Evolutionary conservation across 2,888 invertebrate genomes (phyloP).

Genomic region (Mesorhabditis spiculigera): DNA sequence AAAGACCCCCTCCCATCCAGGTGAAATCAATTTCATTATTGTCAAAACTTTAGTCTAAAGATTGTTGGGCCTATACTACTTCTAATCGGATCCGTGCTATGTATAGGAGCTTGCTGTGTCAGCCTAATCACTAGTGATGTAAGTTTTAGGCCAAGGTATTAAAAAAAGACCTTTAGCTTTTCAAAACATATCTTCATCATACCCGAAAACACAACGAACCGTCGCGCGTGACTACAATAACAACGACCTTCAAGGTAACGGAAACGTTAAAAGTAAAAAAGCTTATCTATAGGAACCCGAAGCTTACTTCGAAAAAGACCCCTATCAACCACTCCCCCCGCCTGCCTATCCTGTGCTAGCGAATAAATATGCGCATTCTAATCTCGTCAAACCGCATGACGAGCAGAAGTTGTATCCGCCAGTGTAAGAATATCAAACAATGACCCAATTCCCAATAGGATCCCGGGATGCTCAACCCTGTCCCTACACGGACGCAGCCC

Average conservation of each 20-base stretch:
- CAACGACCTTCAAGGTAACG: conserved; percentile 48
- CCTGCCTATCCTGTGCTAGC: conserved; percentile 54
- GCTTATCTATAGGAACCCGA: neutral
- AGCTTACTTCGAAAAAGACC: conserved; percentile 47
- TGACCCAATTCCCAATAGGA: conserved; percentile 27
- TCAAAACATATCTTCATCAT: conserved; percentile 51
- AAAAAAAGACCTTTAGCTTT: conserved; percentile 32
- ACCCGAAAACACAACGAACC: conserved; percentile 53
- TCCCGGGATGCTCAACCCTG: conserved; percentile 55
- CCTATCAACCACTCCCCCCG: conserved; percentile 57
- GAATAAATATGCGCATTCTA: conserved; percentile 55
- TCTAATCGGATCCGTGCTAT: conserved; percentile 38
- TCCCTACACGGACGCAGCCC: conserved; percentile 49
- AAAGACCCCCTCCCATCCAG: conserved; percentile 46
- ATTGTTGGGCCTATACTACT: conserved; percentile 55
- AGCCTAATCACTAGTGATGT: conserved; percentile 49
- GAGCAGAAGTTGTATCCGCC: conserved; percentile 59
- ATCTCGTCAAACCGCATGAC: conserved; percentile 50
- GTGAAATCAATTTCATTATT: conserved; percentile 8
- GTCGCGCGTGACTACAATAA: conserved; percentile 51
- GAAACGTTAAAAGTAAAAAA: neutral
- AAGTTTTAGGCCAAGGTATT: conserved; percentile 10
- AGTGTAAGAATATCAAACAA: conserved; percentile 35
- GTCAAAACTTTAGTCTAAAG: conserved; percentile 19
- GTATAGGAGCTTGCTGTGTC: conserved; percentile 41